Evolutionary conservation across 2,113 vertebrate genomes (phyloP), one percentile per base, ranked within the genome.

Genomic region (Morphnarchus princeps): DNA sequence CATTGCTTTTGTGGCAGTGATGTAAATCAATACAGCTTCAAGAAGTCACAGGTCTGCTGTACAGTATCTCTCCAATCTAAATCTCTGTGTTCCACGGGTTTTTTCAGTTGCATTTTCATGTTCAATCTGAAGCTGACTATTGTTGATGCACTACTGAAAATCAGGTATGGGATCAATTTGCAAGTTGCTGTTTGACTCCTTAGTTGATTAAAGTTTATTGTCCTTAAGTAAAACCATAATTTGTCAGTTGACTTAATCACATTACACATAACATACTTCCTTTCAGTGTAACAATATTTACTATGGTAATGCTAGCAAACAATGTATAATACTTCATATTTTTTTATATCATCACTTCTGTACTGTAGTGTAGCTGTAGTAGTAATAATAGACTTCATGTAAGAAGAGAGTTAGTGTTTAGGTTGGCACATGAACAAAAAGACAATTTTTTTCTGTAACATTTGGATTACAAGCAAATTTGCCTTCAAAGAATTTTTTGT

Each of bases 391-490:
- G 38, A 69, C 6, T 14, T 95, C 13, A 63, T 42, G 49, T 49
- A 84, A 81, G n/a, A 83, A 78, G 31, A 70, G 31, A 17, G 12
- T 67, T 32, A 55, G 7, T 59, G 8, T 80, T 93, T 72, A 77
- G 22, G 17, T 73, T 3, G 0, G 13, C n/a, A 78, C 34, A 15
- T 29, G 25, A 94, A 83, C 26, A 89, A 61, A 84, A 42, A 70
- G 4, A 50, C 2, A 11, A 2, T 40, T 91, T 57, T 89, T 85
- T 47, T 38, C 31, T 9, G 4, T 61, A 72, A 77, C 45, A 58
- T 50, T 91, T 92, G 49, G 94, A 83, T 87, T 87, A 81, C 24
- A 80, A 88, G 58, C 54, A 94, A 77, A 90, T 93, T 96, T 90
- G 11, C 32, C 40, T 86, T 96, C 85, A 73, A 88, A 96, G 36